A percentile compares a stretch with the other conserved stretches of the same genome.
Conservation (phyloP, 2,888 invertebrate species). For the Torymus texanus region DNA sequence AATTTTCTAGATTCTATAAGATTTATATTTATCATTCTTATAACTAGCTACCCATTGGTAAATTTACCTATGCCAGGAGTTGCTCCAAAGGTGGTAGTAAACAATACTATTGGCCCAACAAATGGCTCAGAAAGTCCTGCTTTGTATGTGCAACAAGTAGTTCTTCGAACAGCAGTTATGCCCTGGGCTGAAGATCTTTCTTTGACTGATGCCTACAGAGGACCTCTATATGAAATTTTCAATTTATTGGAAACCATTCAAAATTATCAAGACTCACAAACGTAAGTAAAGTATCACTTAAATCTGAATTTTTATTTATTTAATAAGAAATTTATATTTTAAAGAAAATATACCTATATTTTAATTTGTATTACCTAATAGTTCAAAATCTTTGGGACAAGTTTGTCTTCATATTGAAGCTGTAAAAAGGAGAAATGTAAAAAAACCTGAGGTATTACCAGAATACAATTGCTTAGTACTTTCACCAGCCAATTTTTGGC, state of each 20-base stretch:
- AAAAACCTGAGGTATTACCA: constrained; percentile 84
- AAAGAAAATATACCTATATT: background rate
- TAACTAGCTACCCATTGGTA: constrained; percentile 85
- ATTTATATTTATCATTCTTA: constrained; percentile 62
- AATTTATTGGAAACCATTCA: constrained; percentile 89
- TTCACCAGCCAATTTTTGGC: constrained; percentile 97
- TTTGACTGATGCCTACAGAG: constrained; percentile 93
- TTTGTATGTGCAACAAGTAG: constrained; percentile 86
- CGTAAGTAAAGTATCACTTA: constrained; percentile 75
- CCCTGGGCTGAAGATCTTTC: constrained; percentile 91
- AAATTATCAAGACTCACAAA: constrained; percentile 86
- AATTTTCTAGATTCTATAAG: background rate
- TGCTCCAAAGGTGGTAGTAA: constrained; percentile 84
- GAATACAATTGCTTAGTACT: constrained; percentile 93
- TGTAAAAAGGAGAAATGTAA: constrained; percentile 80
- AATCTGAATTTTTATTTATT: constrained; percentile 11
- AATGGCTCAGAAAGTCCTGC: constrained; percentile 77
- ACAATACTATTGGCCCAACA: constrained; percentile 70
- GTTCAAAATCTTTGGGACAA: constrained; percentile 85
- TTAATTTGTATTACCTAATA: constrained; percentile 70
- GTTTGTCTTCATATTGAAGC: constrained; percentile 91
- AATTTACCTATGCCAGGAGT: constrained; percentile 94
- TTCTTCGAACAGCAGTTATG: constrained; percentile 85
- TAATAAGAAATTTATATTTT: constrained; percentile 4
- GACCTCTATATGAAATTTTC: constrained; percentile 92